These are phyloP conservation scores for Xestoiulus laeticollis DNA, from an alignment of 2,888 invertebrate genomes.

Conservation along the genomic window DNA sequence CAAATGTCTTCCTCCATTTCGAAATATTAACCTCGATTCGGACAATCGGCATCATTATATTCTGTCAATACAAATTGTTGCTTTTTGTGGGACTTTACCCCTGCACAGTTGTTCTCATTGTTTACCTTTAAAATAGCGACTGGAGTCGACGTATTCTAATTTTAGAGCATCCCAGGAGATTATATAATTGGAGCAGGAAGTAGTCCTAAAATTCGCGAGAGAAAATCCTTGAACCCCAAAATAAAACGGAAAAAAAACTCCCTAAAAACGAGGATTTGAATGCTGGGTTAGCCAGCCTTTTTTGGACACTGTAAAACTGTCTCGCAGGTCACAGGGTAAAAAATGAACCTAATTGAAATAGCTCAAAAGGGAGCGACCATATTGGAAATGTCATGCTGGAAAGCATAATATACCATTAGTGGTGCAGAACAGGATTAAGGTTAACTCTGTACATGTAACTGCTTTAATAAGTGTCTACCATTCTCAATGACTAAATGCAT, in stretches of 20 bases:
- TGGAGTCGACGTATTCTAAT: slow-evolving; percentile 10
- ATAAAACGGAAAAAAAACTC: neutral
- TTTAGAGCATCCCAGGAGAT: slow-evolving; percentile 25
- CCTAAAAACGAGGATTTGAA: neutral
- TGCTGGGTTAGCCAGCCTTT: neutral
- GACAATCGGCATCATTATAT: neutral
- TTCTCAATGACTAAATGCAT: neutral
- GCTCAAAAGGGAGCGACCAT: no score
- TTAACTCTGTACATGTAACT: no score
- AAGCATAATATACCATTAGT: no score
- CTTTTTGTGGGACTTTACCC: neutral
- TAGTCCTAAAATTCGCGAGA: neutral
- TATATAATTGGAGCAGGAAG: neutral
- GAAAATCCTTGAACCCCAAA: neutral
- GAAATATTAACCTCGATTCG: slow-evolving; percentile 19
- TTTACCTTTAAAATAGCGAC: slow-evolving; percentile 28
- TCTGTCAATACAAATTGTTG: slow-evolving; percentile 11
- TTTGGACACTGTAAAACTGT: neutral
- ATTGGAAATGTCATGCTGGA: no score
- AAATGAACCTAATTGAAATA: no score
- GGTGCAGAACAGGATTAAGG: no score
- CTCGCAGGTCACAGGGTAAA: no score
- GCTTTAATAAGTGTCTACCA: no score
- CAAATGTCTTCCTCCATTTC: neutral
- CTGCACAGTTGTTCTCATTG: slow-evolving; percentile 28